Conservation (phyloP, 1,140 invertebrate species). For the Copidosoma floridanum region DNA sequence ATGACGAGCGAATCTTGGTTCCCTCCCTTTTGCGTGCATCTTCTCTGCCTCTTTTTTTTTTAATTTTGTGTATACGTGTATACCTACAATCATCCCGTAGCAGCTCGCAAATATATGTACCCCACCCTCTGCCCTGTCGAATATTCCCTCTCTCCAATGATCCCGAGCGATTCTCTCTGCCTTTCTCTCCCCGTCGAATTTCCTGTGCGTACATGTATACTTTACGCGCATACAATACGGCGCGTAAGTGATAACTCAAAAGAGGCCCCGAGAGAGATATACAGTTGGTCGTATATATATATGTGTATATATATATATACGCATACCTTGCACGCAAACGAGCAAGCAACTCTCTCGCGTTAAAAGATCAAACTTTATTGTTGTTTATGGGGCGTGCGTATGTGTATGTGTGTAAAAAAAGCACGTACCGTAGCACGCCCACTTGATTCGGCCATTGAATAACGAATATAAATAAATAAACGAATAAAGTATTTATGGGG, state of each 20-base stretch:
- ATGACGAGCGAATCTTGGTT: conserved; percentile 15
- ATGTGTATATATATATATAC: background rate
- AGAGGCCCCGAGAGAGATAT: conserved; percentile 6
- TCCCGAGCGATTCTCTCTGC: conserved; percentile 9
- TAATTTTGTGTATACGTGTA: too few relatives aligned
- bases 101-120: too few relatives aligned
- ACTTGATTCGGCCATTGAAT: conserved; percentile 22
- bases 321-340: background rate
- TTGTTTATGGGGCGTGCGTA: conserved; percentile 13
- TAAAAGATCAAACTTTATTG: conserved; percentile 27
- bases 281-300: background rate
- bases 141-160: conserved; percentile 22
- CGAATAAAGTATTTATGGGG: background rate
- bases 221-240: background rate
- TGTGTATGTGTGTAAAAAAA: too few relatives aligned
- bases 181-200: background rate
- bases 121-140: background rate
- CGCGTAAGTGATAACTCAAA: conserved; percentile 23
- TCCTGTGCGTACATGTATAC: too few relatives aligned
- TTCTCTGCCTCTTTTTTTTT: background rate
- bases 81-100: background rate
- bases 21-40: background rate
- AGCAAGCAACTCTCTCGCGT: background rate
- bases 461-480: conserved; percentile 29
- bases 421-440: too few relatives aligned